Evolutionary conservation across 2,797 vertebrate genomes (phyloP), one percentile per base, ranked within the genome.

Genomic region (Poeciliopsis gracilis): DNA sequence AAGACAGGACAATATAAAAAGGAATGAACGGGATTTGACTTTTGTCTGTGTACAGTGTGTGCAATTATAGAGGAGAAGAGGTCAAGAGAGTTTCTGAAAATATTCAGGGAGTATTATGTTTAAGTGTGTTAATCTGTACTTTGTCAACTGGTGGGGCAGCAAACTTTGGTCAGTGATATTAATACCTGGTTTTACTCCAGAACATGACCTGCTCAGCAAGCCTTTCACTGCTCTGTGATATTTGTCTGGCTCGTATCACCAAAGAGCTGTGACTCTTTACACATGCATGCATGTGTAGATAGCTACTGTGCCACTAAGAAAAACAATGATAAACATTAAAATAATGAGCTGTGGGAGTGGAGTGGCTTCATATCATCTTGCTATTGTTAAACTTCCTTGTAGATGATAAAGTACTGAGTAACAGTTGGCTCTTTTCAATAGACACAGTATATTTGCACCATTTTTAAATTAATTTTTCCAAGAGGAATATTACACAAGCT

Each of bases 1-100:
- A 33, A 49, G 71, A 74, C 33, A 75, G 28, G 28, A 80, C 67
- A 75, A 89, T 85, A 86, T 46, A 5, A 79, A 83, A 84, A 55
- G 78, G 77, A 83, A 89, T 77, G 78, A 73, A 76, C 23, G 77
- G 75, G 83, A 81, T 79, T 41, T 70, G 76, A 75, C 18, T 78
- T 77, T 51, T 43, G 16, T 74, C 53, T 77, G 76, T 77, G 69
- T 46, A 75, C 77, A 73, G 75, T 72, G 0, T 23, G 53, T 38
- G 33, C 46, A 77, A 45, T 41, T 5, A 36, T 15, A 55, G 41
- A 55, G 75, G 23, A 15, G 11, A 41, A 43, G 16, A 11, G 28
- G 66, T 69, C 66, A 45, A 43, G 10, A 41, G 66, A 66, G 61
- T 28, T 66, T 18, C 30, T 36, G 61, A 69, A 69, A 43, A 72